Evolutionary conservation across 2,797 vertebrate species (phyloP), one percentile per base, ranked within the genome.

Genomic region (Zenarchopterus dispar): DNA sequence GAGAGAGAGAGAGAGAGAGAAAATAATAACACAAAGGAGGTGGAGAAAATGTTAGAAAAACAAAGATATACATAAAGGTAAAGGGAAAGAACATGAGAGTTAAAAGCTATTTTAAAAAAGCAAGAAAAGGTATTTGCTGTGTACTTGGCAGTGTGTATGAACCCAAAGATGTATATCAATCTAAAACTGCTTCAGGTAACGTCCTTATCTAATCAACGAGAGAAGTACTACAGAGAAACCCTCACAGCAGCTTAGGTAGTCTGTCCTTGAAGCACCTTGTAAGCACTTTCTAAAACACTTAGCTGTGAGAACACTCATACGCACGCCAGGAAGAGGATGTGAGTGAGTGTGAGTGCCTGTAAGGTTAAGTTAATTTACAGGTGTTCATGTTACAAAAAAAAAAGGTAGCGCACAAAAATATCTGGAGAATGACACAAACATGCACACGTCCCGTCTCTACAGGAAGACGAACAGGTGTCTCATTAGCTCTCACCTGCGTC

Each of bases 161-260:
- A 72, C 74, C 53, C 24, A 45, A 52, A 74, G 72, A 77, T 83
- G 80, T 9, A 17, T 70, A 89, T 87, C 85, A 81, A 84, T 86
- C 64, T 46, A 59, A 73, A 75, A 73, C 42, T 56, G 80, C 82
- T 87, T 67, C 45, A 78, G 82, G 80, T 83, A 48, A 74, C 53
- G 56, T 65, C 54, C 61, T 88, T 85, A 87, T 87, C 74, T 86
- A 82, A 86, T 89, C 80, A 86, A 78, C 62, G 67, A 73, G 67
- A 23, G 9, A 50, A 61, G 78, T 42, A 56, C 49, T 57, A 57
- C 56, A 64, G 68, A 79, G 72, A 75, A 82, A 65, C 46, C 58
- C 67, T 77, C 2, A 18, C 62, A 80, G 78, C 43, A 65, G 75
- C 68, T 81, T 51, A 77, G 58, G 47, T 43, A 55, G 51, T 68